Evolutionary conservation across 2,888 invertebrate species (phyloP), one percentile per base, ranked within the genome.

Genomic region (Hydrotaea cyrtoneurina): DNA sequence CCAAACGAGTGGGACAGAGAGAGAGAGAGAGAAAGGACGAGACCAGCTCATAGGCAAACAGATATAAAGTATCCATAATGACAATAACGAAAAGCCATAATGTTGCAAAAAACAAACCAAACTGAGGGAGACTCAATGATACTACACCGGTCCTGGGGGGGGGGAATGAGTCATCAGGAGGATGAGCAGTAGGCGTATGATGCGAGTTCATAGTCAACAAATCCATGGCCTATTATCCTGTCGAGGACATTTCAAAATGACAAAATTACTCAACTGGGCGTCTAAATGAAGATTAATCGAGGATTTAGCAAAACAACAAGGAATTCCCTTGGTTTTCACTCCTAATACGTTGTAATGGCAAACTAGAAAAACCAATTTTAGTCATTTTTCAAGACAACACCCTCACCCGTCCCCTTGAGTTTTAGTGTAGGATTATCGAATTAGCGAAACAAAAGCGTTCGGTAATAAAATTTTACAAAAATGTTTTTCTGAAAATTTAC

Each of bases 81-180:
- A 90, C 90, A 90, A 89, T 90, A 91, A 91, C 89, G 91, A 91
- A 90, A 90, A 90, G 91, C 91, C 89, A 88, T 90, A 89, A 91
- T 89, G 89, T 87, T 88, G 46, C 26, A 69, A 66, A 78, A 71
- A 55, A 69, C 21, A 79, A 79, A 8, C 53, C 15, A 31, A 2
- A 31, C 31, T 36, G 0, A 2, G 50, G 50, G n/a, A n/a, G 2
- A 50, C n/a, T n/a, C 15, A 59, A 59, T 13, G 26, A 59, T 59
- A 59, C 59, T 26, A 11, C 59, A 23, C 26, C 31, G 31, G 31
- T 31, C 3, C 5, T 23, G 55, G 11, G 10, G 11, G 10, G 55
- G 21, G 23, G 21, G 21, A 11, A 21, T 21, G 55, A 10, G 55
- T n/a, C 7, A 43, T 43, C 43, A 53, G 2, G 13, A 46, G 11